Conservation (phyloP, 2,888 invertebrate genomes). For the Acanthosepion pharaonis region DNA sequence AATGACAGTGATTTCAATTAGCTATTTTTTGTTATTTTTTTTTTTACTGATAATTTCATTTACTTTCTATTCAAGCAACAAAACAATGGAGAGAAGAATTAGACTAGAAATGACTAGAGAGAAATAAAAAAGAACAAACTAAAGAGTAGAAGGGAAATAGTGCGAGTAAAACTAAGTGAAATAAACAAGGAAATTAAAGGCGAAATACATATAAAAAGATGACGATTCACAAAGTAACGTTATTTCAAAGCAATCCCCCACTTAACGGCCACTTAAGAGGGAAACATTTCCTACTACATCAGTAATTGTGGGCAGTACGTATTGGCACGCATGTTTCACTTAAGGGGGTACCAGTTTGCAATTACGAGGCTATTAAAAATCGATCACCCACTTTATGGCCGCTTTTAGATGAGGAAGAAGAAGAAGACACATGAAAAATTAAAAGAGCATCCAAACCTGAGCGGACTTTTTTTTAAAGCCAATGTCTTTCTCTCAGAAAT, state of each 20-base stretch:
- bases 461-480: neutral
- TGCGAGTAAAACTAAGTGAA: too few relatives aligned
- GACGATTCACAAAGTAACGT: neutral
- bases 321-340: constrained; percentile 18
- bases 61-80: too few relatives aligned
- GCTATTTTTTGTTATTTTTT: too few relatives aligned
- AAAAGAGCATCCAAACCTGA: neutral
- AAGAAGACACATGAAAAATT: constrained; percentile 33
- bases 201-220: too few relatives aligned
- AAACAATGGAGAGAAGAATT: too few relatives aligned
- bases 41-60: too few relatives aligned
- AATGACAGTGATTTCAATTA: too few relatives aligned
- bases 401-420: neutral
- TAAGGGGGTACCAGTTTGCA: neutral
- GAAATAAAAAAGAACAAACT: too few relatives aligned
- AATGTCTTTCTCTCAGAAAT: neutral
- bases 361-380: neutral
- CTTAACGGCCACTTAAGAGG: constrained; percentile 10
- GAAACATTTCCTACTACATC: constrained; percentile 15
- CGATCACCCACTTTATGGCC: neutral
- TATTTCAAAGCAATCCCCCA: neutral
- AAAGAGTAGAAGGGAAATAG: too few relatives aligned
- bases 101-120: too few relatives aligned
- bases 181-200: too few relatives aligned
- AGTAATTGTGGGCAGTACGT: neutral